Evolutionary conservation across 2,888 invertebrate genomes (phyloP).

Genomic region (Capitulum mitella): DNA sequence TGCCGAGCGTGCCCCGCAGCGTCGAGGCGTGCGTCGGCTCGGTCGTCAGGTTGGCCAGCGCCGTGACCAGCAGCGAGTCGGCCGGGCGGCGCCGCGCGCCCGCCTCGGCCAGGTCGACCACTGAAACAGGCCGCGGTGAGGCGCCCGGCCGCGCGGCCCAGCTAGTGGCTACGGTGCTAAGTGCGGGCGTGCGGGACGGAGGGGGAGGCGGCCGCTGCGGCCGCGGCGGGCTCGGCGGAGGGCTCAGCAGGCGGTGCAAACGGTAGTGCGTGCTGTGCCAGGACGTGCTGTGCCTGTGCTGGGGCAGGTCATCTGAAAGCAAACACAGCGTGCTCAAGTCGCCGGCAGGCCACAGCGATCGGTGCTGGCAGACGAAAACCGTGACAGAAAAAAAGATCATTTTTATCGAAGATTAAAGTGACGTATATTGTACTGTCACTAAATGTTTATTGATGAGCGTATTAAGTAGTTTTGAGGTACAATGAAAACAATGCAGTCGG

Average conservation of each 20-base stretch:
- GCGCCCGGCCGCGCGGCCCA: background rate
- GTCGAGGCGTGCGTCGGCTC: background rate
- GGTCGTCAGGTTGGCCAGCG: background rate
- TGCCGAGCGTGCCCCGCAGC: background rate
- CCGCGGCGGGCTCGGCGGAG: background rate
- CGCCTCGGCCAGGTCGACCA: background rate
- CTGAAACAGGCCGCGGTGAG: background rate
- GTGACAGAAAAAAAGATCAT: too few species aligned
- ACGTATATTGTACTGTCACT: too few species aligned
- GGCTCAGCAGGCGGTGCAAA: conserved; percentile 2
- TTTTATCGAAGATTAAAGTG: too few species aligned
- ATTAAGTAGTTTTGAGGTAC: too few species aligned
- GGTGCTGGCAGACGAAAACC: too few species aligned
- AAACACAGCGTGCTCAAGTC: background rate
- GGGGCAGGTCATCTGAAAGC: background rate
- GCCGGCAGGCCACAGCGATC: too few species aligned
- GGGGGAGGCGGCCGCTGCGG: background rate
- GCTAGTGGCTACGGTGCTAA: background rate
- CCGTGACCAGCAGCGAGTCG: conserved; percentile 1
- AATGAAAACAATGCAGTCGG: too few species aligned
- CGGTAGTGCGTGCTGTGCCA: conserved; percentile 3
- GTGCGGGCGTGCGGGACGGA: background rate
- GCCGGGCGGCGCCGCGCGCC: background rate
- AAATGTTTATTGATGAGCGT: too few species aligned
- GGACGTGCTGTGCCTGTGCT: background rate